Percentiles rank a stretch among this genome's conserved stretches.
Evolutionary conservation across 2,797 vertebrate genomes (phyloP).

Genomic region (Phataginus tetradactyla): DNA sequence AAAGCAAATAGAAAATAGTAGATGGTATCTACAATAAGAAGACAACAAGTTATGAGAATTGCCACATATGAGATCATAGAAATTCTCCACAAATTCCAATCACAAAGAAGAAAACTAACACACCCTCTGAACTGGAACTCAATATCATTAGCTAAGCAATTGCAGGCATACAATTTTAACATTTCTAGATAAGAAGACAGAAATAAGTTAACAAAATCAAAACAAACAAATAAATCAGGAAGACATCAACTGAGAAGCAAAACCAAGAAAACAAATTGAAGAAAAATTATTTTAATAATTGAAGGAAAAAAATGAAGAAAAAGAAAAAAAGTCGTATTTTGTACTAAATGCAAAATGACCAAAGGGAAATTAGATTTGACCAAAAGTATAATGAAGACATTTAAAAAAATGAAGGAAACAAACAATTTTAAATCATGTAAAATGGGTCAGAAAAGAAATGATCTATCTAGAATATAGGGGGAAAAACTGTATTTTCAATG

Average conservation of each 20-base stretch:
- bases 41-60: not conserved
- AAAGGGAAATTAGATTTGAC: not conserved
- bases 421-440: not conserved
- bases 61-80: not conserved
- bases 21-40: not conserved
- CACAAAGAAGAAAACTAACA: not conserved
- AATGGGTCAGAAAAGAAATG: not conserved
- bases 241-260: not conserved
- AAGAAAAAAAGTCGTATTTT: not conserved
- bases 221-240: not conserved
- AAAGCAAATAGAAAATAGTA: not conserved
- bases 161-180: not conserved
- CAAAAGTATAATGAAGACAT: not conserved
- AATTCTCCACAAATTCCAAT: not conserved
- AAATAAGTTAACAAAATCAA: not conserved
- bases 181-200: too few relatives aligned
- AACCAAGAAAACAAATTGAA: not conserved
- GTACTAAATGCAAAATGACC: not conserved
- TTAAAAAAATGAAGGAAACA: not conserved
- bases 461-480: not conserved
- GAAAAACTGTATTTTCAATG: not conserved
- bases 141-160: not conserved
- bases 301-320: not conserved
- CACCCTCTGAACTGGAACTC: not conserved
- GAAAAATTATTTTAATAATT: not conserved